Evolutionary conservation across 2,888 invertebrate genomes (phyloP).

Genomic region (Itoplectis maculator): DNA sequence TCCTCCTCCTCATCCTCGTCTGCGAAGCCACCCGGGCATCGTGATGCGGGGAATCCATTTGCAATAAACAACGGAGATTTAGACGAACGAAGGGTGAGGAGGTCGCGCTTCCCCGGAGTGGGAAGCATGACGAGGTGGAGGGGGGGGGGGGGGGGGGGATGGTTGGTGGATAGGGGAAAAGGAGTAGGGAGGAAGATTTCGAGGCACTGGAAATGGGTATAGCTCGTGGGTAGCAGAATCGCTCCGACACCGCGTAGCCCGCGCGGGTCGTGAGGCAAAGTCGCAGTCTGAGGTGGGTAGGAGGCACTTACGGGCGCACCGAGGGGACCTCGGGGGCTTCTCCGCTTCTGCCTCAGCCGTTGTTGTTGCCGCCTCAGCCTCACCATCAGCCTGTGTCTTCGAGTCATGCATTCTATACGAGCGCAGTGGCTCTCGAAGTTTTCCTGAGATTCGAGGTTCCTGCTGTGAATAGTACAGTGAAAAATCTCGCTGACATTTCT

Average conservation of each 20-base stretch:
- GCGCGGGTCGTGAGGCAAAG: conserved; percentile 68
- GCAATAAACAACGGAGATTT: conserved; percentile 85
- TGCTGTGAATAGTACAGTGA: too few species aligned
- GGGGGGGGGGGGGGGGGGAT: too few species aligned
- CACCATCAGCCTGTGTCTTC: conserved; percentile 78
- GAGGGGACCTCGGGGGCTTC: conserved; percentile 79
- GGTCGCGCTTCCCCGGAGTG: conserved; percentile 42
- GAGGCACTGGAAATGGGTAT: conserved; percentile 50
- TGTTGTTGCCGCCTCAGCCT: conserved; percentile 61
- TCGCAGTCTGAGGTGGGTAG: conserved; percentile 81
- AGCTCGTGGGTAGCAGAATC: conserved; percentile 37
- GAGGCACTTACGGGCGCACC: conserved; percentile 79
- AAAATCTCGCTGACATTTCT: too few species aligned
- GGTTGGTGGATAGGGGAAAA: too few species aligned
- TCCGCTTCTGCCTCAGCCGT: conserved; percentile 54
- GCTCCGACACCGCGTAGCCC: conserved; percentile 35
- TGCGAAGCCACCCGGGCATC: conserved; percentile 79
- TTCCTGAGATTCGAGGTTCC: too few species aligned
- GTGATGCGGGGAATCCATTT: conserved; percentile 84
- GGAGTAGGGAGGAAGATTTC: conserved; percentile 56
- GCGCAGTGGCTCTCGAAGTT: conserved; percentile 76
- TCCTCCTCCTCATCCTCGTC: too few species aligned
- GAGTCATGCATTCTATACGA: conserved; percentile 84
- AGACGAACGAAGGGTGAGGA: conserved; percentile 71
- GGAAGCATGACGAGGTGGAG: too few species aligned